Evolutionary conservation across 92 coral and sea anemone species (phyloP).

Genomic region (Desmophyllum pertusum): DNA sequence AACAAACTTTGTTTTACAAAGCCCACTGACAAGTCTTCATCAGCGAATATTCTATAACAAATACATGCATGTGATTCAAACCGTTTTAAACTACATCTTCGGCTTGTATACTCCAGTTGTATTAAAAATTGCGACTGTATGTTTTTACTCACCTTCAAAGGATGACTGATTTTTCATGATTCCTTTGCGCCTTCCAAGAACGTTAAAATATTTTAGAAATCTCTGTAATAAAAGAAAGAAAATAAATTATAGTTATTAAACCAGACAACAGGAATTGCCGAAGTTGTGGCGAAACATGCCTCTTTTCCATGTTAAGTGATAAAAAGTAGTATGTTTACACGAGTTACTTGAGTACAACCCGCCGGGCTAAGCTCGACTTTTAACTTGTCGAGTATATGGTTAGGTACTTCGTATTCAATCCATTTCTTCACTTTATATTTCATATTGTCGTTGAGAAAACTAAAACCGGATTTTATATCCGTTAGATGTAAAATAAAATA

Average conservation of each 20-base stretch:
- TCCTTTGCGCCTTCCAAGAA: not conserved
- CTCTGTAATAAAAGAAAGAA: not conserved
- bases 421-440: too few species aligned
- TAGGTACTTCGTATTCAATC: too few species aligned
- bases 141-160: not conserved
- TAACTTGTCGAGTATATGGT: not conserved
- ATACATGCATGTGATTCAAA: not conserved
- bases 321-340: not conserved
- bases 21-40: not conserved
- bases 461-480: not conserved
- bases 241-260: not conserved
- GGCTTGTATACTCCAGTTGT: not conserved
- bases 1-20: not conserved
- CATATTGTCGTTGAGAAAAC: not conserved
- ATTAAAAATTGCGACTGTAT: not conserved
- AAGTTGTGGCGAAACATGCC: too few species aligned
- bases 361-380: not conserved
- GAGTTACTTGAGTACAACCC: not conserved
- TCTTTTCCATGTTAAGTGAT: too few species aligned
- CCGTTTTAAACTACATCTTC: not conserved
- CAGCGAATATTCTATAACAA: not conserved
- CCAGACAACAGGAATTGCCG: not conserved
- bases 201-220: not conserved
- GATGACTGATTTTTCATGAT: constrained; percentile 4
- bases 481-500: not conserved